A percentile compares a stretch with the other conserved stretches of the same genome.
Evolutionary conservation across 2,113 vertebrate species (phyloP).

Genomic region (Ellobius talpinus): DNA sequence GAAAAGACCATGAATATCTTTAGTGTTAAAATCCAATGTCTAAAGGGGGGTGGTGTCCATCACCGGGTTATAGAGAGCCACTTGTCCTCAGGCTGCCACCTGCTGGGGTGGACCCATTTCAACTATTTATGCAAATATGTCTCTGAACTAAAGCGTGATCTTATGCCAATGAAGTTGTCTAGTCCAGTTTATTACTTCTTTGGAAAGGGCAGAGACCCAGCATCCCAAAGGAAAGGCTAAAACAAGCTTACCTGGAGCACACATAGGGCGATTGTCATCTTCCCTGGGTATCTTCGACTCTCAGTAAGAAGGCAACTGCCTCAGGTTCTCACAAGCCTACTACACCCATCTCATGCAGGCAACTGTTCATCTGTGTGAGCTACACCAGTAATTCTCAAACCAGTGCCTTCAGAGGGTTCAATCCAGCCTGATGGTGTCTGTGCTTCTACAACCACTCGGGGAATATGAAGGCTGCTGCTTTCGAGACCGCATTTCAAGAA

Average conservation of each 20-base stretch:
- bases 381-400: neutral
- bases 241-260: neutral
- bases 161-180: slow-evolving; percentile 61
- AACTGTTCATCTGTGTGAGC: neutral
- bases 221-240: neutral
- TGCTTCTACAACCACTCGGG: neutral
- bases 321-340: neutral
- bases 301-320: neutral
- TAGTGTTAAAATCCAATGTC: neutral
- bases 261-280: neutral
- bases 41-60: neutral
- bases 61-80: neutral
- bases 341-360: neutral
- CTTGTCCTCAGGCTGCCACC: slow-evolving; percentile 67
- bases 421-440: neutral
- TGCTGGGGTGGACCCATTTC: slow-evolving; percentile 52
- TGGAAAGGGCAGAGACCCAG: neutral
- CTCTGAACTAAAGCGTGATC: slow-evolving; percentile 80
- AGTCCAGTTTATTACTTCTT: slow-evolving; percentile 36
- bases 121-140: slow-evolving; percentile 79
- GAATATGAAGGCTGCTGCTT: neutral
- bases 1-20: neutral
- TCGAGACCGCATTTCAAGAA: neutral
- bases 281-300: neutral
- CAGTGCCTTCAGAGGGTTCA: neutral